Evolutionary conservation across 2,113 vertebrate species (phyloP), one percentile per base, ranked within the genome.

Genomic region (Motacilla alba): DNA sequence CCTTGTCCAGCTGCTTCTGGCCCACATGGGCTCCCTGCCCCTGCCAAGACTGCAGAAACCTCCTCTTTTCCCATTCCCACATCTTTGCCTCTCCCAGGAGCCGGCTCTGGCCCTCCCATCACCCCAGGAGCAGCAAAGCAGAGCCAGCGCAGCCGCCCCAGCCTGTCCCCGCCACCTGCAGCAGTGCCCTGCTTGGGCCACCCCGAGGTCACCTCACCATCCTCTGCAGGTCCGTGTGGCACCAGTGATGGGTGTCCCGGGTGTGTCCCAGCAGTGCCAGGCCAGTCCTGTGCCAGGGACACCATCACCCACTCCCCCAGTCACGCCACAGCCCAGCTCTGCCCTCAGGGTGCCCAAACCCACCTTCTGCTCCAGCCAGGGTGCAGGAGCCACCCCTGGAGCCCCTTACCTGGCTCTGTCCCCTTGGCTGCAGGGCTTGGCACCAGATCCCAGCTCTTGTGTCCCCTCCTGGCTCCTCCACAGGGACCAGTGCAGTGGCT

Each of bases 41-140:
- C 66, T 90, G 81, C 31, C 82, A 84, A 89, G 87, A 88, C 56
- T 93, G 92, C 30, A 98, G 79, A 53, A 97, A 86, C 20, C 83
- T 91, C 74, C 93, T 69, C 41, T 92, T 96, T 55, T 98, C 96
- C 58, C 86, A 83, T 73, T 97, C 97, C 96, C 96, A 91, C 18
- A 22, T 79, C 83, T 78, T 92, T 70, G 86, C 46, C 86, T 97
- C 96, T 68, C 12, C 91, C 46, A 93, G 95, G 67, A 98, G 24
- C 23, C 87, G 47, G 28, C 72, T 92, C 69, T 63, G 89, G 31
- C 96, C 93, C 98, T 98, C 8, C 5, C 49, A 8, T 2, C 4
- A 2, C 13, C 8, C 11, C 49, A 7, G 64, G 24, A 49, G 47
- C 15, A 2, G 27, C 46, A 9, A 2, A 41, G 44, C 47, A 24